These are phyloP conservation scores for Brachystomella parvula DNA, from an alignment of 1,140 invertebrate genomes.

Conservation along the genomic window DNA sequence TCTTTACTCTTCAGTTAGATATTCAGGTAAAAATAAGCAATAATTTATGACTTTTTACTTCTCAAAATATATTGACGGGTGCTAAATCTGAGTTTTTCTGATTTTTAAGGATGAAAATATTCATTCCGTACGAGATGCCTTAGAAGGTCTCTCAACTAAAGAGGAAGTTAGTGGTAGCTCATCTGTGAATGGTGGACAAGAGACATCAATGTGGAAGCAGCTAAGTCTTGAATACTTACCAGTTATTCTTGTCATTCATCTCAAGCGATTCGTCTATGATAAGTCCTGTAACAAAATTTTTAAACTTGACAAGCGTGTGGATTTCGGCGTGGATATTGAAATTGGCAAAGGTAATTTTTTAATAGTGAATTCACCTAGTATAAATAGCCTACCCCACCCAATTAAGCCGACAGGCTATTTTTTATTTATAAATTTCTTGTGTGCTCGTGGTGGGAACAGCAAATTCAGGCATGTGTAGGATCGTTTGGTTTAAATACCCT, in stretches of 20 bases:
- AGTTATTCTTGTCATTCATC: slow-evolving; percentile 73
- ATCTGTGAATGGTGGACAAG: slow-evolving; percentile 64
- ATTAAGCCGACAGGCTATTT: slow-evolving; percentile 21
- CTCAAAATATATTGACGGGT: not conserved
- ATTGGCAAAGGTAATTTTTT: slow-evolving; percentile 68
- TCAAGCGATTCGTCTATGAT: slow-evolving; percentile 71
- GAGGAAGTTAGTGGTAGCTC: slow-evolving; percentile 77
- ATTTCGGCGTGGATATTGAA: slow-evolving; percentile 81
- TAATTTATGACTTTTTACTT: slow-evolving; percentile 9
- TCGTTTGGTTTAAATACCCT: too few species aligned
- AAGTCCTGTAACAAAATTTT: slow-evolving; percentile 73
- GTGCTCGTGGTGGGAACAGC: slow-evolving; percentile 20
- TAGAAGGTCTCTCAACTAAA: slow-evolving; percentile 71
- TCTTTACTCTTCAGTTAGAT: slow-evolving; percentile 86
- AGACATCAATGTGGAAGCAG: slow-evolving; percentile 77
- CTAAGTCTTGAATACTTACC: slow-evolving; percentile 78
- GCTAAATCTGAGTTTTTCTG: not conserved
- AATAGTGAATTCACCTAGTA: not conserved
- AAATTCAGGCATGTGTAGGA: slow-evolving; percentile 17
- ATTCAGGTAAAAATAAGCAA: slow-evolving; percentile 65
- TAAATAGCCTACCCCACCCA: slow-evolving; percentile 21
- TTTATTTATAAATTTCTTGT: slow-evolving; percentile 1
- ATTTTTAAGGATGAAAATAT: slow-evolving; percentile 59
- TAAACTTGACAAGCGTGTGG: slow-evolving; percentile 81
- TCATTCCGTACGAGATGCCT: slow-evolving; percentile 63